Conservation (phyloP, 2,888 invertebrate species). For the Slavum lentiscoides region DNA sequence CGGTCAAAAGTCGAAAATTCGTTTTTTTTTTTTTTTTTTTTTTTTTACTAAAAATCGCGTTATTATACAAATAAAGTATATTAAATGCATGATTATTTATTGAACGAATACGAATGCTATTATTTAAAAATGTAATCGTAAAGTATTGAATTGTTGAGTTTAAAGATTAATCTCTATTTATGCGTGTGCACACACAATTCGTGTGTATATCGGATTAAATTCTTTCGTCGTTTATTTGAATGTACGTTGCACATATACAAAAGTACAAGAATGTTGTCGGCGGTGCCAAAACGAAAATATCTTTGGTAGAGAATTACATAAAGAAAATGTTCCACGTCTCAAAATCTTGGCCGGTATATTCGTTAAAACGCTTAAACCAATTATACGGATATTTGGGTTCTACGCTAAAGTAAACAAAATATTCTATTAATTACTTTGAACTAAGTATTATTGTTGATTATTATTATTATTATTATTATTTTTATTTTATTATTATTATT, state of each 20-base stretch:
- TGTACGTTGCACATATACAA: slow-evolving; percentile 6
- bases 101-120: neutral
- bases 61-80: slow-evolving; percentile 7
- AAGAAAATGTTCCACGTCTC: slow-evolving; percentile 34
- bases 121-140: neutral
- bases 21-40: neutral
- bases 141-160: neutral
- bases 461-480: neutral
- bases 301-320: slow-evolving; percentile 46
- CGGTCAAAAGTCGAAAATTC: neutral
- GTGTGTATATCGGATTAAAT: slow-evolving; percentile 25
- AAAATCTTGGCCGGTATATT: slow-evolving; percentile 31
- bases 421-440: slow-evolving; percentile 5
- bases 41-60: neutral
- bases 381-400: slow-evolving; percentile 4
- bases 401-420: slow-evolving; percentile 1
- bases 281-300: slow-evolving; percentile 52
- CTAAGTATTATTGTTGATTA: neutral
- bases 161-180: slow-evolving; percentile 33
- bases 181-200: slow-evolving; percentile 25
- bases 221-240: slow-evolving; percentile 21
- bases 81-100: neutral
- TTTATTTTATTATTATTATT: too few species aligned
- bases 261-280: slow-evolving; percentile 43
- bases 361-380: slow-evolving; percentile 19